Base-by-base conservation (phyloP, 1,140 invertebrate genomes). In the Heliconius congener region DNA sequence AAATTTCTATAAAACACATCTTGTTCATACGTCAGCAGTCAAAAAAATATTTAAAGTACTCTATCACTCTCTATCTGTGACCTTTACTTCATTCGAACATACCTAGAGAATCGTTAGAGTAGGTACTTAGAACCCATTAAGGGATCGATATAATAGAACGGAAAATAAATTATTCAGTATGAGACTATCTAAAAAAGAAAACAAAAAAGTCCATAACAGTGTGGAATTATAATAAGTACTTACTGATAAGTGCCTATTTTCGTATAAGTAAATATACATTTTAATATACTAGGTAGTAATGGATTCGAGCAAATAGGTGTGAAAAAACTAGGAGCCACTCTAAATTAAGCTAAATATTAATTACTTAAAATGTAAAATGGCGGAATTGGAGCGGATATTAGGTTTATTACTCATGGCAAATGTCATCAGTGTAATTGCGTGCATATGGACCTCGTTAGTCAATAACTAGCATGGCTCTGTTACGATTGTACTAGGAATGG, bases 301-400 rank as follows among this genome's bases (percentile, higher is more conserved):
- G 30, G 27, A 27, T 16, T 13, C 27, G 3, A 66, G 23, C 23
- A 30, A 66, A 66, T 9, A 75, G 60, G 74, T 46, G 60, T 66
- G 55, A 75, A 66, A 19, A 39, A n/a, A 57, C 37, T 76, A 70
- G 74, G 46, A 27, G 11, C 60, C 60, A 66, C 60, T 76, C 60
- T 70, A 71, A 76, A 71, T 70, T 9, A 66, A 70, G 39, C 42
- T 34, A 60, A 66, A 37, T 6, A 71, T 57, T 78, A 81, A 81
- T 81, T 81, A 78, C 16, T 74, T 78, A 81, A 81, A 81, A 71
- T 55, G 73, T 78, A 75, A 78, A 78, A 71, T 39, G 72, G 52
- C 37, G 11, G 52, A 81, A 81, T 73, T 81, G 79, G 79, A 81
- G 37, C 80, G 80, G 76, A 81, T 71, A 78, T 81, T 75, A 81